Evolutionary conservation across 2,797 vertebrate species (phyloP).

Genomic region (Micrastur ruficollis): DNA sequence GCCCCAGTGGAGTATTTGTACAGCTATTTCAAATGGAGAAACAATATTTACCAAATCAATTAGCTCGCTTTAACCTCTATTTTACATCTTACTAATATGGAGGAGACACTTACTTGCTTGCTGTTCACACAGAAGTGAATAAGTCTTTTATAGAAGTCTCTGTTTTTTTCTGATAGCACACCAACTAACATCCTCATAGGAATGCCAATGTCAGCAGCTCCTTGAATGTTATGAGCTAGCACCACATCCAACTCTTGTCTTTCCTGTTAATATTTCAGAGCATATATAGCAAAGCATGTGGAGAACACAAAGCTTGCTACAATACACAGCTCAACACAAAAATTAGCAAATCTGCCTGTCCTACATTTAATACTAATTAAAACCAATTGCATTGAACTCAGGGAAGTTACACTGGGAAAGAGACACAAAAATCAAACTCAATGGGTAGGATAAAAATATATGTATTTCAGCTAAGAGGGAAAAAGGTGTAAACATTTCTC

Average conservation of each 20-base stretch:
- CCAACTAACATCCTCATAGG: slow-evolving; percentile 63
- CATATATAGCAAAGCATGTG: not conserved
- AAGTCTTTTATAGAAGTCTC: slow-evolving; percentile 53
- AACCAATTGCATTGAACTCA: not conserved
- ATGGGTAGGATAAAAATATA: not conserved
- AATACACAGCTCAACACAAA: not conserved
- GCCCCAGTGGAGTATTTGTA: not conserved
- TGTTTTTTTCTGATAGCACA: slow-evolving; percentile 58
- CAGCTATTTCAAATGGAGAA: not conserved
- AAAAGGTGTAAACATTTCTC: not conserved
- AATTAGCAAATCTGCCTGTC: not conserved
- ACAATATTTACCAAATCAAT: not conserved
- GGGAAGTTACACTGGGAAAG: not conserved
- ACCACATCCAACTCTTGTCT: slow-evolving; percentile 60
- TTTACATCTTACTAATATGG: not conserved
- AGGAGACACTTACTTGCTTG: slow-evolving; percentile 72
- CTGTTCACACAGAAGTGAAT: slow-evolving; percentile 64
- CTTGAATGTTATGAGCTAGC: slow-evolving; percentile 75
- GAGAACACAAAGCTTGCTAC: not conserved
- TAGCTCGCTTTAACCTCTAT: not conserved
- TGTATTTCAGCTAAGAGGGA: not conserved
- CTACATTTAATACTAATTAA: not conserved
- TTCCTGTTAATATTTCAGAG: slow-evolving; percentile 61
- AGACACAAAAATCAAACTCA: not conserved
- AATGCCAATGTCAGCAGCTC: slow-evolving; percentile 70